These are phyloP conservation scores for Agrenia bidenticulata DNA, from an alignment of 2,888 invertebrate genomes.

Conservation along the genomic window DNA sequence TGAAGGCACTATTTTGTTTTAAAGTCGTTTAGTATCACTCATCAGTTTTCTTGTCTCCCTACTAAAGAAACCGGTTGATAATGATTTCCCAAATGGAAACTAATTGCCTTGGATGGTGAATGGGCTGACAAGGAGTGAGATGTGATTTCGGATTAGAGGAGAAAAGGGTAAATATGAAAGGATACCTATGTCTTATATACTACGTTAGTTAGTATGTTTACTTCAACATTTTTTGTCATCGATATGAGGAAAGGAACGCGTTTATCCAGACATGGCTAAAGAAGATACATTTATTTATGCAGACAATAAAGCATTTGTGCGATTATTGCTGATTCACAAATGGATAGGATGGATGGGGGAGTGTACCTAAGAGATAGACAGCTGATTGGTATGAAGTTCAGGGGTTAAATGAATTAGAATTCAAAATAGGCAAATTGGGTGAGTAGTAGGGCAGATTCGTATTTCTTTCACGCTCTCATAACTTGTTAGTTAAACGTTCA, in stretches of 20 bases:
- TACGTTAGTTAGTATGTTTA: too few species aligned
- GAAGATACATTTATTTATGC: too few species aligned
- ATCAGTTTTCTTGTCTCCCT: conserved; percentile 10
- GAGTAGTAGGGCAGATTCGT: too few species aligned
- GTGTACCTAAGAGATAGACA: conserved; percentile 8
- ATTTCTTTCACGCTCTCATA: too few species aligned
- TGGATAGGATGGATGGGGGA: not conserved
- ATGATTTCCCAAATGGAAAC: conserved; percentile 45
- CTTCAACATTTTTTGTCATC: too few species aligned
- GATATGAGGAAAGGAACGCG: too few species aligned
- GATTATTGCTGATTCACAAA: not conserved
- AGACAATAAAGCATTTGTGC: not conserved
- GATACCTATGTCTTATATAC: not conserved
- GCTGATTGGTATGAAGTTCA: conserved; percentile 31
- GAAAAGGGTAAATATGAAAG: conserved; percentile 1
- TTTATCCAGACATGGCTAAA: too few species aligned
- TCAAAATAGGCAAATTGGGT: conserved; percentile 31
- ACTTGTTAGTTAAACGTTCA: too few species aligned
- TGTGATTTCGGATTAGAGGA: conserved; percentile 29
- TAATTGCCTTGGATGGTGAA: conserved; percentile 38
- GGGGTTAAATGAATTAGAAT: conserved; percentile 23
- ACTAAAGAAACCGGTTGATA: conserved; percentile 45
- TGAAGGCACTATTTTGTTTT: conserved; percentile 9
- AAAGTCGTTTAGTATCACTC: conserved; percentile 19
- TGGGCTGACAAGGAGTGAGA: conserved; percentile 18